Evolutionary conservation across 1,140 invertebrate species (phyloP).

Genomic region (Elymnias hypermnestra): DNA sequence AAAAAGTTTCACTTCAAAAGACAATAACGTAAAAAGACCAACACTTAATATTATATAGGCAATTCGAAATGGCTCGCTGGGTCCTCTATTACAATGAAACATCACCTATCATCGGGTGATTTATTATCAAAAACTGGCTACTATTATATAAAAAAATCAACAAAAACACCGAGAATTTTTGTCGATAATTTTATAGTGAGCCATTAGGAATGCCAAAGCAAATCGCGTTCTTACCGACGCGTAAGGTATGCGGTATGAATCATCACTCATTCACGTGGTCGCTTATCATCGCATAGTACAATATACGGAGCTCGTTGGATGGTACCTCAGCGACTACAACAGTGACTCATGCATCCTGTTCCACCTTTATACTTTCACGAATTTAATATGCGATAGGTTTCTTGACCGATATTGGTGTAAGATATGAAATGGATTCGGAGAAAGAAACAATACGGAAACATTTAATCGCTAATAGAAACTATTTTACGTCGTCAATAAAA

Average conservation of each 20-base stretch:
- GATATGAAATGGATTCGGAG: slow-evolving; percentile 1
- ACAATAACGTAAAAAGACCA: too few relatives aligned
- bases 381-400: slow-evolving; percentile 27
- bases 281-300: slow-evolving; percentile 47
- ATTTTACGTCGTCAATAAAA: neutral
- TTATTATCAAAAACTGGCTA: too few relatives aligned
- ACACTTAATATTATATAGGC: too few relatives aligned
- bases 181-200: neutral
- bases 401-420: slow-evolving; percentile 6
- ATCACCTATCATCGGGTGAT: too few relatives aligned
- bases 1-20: too few relatives aligned
- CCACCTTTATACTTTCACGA: slow-evolving; percentile 60
- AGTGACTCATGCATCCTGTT: slow-evolving; percentile 64
- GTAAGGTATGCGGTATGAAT: slow-evolving; percentile 17
- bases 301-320: slow-evolving; percentile 41
- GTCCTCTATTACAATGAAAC: too few relatives aligned
- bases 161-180: slow-evolving; percentile 4
- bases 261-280: slow-evolving; percentile 46
- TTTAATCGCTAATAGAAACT: too few relatives aligned
- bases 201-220: slow-evolving; percentile 14
- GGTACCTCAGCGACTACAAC: slow-evolving; percentile 59
- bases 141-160: neutral
- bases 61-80: too few relatives aligned
- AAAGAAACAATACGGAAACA: neutral
- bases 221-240: slow-evolving; percentile 16